Evolutionary conservation across 2,797 vertebrate genomes (phyloP), one percentile per base, ranked within the genome.

Genomic region (Xerus rutilus): DNA sequence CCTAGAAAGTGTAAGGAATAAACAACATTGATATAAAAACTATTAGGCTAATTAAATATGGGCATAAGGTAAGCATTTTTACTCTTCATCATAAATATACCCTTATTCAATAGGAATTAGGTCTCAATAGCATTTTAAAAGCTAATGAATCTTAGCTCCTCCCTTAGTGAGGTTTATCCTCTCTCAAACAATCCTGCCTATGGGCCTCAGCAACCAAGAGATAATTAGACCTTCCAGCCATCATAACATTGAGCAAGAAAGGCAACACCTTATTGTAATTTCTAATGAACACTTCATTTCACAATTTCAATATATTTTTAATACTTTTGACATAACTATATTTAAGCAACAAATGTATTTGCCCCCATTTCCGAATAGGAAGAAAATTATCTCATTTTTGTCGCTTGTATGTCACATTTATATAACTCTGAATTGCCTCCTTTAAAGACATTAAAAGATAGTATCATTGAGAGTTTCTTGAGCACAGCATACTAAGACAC

Each of bases 41-140:
- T 30, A 82, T 88, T 77, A 82, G 72, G 47, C 25, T 95, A 96
- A 94, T 96, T 92, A 92, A 93, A 76, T 92, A 86, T 28, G 35
- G 52, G 17, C 39, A 73, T 39, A 89, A 89, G 47, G 83, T 89
- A 97, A 97, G 91, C 11, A 87, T 84, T 89, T 69, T 83, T 76
- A 89, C 1, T 82, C 49, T 73, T 77, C 77, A 82, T 93, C 28
- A 95, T 89, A 92, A 96, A 88, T 69, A 82, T 62, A 39, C 21
- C 52, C 62, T 70, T 79, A 67, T 57, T 89, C 70, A 32, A 85
- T 74, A 86, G 49, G 91, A 96, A 93, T 89, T 72, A 70, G 77
- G 39, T 52, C 45, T 81, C 73, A 85, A 45, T 18, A 93, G 72
- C 57, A 43, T 35, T 83, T 94, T 95, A 64, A 85, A 93, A 96